Base-by-base conservation (phyloP, 2,888 invertebrate species). In the Drosophila affinis region DNA sequence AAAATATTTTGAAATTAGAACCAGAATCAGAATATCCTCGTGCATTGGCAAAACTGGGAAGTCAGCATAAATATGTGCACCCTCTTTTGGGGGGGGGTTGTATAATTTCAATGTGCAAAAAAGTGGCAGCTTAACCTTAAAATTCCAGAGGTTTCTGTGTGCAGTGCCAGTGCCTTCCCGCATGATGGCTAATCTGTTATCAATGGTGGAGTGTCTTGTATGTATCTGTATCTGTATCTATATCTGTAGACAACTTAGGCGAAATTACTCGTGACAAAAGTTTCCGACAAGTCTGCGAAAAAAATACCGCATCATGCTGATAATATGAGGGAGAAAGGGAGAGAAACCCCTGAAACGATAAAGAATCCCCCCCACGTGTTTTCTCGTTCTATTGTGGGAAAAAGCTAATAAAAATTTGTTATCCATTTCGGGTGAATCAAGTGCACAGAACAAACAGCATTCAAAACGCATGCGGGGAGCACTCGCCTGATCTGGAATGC, bases 201-300 rank as follows among this genome's bases (percentile, higher is more conserved):
- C 52, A 39, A 18, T 48, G 52, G 44, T 17, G 17, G 29, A 17
- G 17, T 53, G 12, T 34, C 39, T n/a, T 12, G 21, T 55, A 24
- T n/a, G 39, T 49, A 24, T 5, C 21, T 21, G 14, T 55, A 39
- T n/a, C 46, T 51, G 34, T 45, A 87, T n/a, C 46, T 51, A 29
- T 45, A 87, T 79, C 75, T 79, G 18, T 70, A 72, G 21, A 56
- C 56, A 62, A 17, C 29, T 44, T 65, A 76, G 63, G 46, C 81
- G 46, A 44, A 68, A 56, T 62, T 39, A 52, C 52, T 47, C 59
- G 68, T 49, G 59, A 56, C 58, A 80, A 80, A 86, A 74, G 81
- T 86, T 86, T 88, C 87, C 88, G 64, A 49, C 17, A 78, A 81
- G 78, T 86, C 76, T 79, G 69, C 51, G 48, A 24, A 68, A 74